These are phyloP conservation scores for Chaetoderma sp. DNA, from an alignment of 2,888 invertebrate species.

Conservation along the genomic window DNA sequence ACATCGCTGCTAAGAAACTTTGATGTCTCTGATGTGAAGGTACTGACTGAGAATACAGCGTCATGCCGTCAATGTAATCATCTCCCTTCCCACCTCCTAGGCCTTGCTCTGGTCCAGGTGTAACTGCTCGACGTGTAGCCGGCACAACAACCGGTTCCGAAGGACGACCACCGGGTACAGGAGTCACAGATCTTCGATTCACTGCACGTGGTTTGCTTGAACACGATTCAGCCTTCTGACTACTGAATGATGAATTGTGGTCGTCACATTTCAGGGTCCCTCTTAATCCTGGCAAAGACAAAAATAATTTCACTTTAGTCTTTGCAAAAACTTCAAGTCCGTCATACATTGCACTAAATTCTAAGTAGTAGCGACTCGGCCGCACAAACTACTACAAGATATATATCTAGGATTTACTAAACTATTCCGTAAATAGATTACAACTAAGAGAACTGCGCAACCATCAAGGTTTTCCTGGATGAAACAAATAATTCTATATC, in stretches of 20 bases:
- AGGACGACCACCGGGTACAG: slow-evolving; percentile 72
- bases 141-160: slow-evolving; percentile 62
- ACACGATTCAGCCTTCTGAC: neutral
- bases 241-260: slow-evolving; percentile 37
- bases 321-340: too few species aligned
- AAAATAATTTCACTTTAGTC: too few species aligned
- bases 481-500: too few species aligned
- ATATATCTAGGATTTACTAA: too few species aligned
- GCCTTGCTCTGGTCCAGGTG: slow-evolving; percentile 81
- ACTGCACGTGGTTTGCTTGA: slow-evolving; percentile 26
- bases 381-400: too few species aligned
- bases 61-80: neutral
- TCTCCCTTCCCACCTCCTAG: slow-evolving; percentile 23
- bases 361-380: too few species aligned
- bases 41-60: neutral
- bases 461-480: too few species aligned
- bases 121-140: slow-evolving; percentile 79
- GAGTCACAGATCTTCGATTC: slow-evolving; percentile 81
- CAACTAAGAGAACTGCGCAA: too few species aligned
- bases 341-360: too few species aligned
- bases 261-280: too few species aligned
- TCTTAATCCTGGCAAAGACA: too few species aligned
- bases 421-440: too few species aligned
- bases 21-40: slow-evolving; percentile 56
- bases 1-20: slow-evolving; percentile 62